A percentile compares a stretch with the other conserved stretches of the same genome.
Evolutionary conservation across 2,113 vertebrate species (phyloP).

Genomic region (Ia io): DNA sequence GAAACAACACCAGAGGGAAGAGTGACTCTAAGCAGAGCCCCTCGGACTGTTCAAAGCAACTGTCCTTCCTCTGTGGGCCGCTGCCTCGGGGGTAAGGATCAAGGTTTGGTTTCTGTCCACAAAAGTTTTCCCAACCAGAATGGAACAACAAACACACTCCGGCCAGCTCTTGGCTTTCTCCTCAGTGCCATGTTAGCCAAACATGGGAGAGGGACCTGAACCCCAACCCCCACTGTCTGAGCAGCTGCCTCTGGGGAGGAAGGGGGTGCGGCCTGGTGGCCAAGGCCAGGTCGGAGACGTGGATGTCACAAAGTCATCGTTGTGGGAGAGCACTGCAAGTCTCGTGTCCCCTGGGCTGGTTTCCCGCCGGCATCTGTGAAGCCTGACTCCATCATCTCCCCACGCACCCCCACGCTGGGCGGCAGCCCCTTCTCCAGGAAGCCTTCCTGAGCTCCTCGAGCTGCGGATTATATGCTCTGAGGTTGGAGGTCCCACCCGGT

Average conservation of each 20-base stretch:
- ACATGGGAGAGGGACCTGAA: not conserved
- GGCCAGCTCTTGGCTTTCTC: not conserved
- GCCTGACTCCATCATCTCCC: fast-evolving
- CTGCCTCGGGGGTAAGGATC: not conserved
- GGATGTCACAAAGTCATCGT: too few species aligned
- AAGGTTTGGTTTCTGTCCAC: not conserved
- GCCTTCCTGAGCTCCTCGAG: not conserved
- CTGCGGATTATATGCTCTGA: not conserved
- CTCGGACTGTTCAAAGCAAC: fast-evolving
- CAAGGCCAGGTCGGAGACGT: not conserved
- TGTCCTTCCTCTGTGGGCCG: not conserved
- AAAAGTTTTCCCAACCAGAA: not conserved
- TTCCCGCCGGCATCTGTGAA: not conserved
- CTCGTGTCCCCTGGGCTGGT: not conserved
- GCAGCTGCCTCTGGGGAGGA: not conserved
- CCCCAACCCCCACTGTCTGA: not conserved
- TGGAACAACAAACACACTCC: too few species aligned
- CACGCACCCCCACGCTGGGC: not conserved
- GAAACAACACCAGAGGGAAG: not conserved
- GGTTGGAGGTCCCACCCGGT: fast-evolving
- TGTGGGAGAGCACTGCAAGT: not conserved
- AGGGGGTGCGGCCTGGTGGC: not conserved
- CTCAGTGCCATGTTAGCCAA: not conserved
- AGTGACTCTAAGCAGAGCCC: not conserved
- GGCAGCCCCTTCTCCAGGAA: not conserved